phyloP scores from a whole-genome alignment of 2,113 vertebrate genomes.

The Dicrurus megarhynchus region DNA sequence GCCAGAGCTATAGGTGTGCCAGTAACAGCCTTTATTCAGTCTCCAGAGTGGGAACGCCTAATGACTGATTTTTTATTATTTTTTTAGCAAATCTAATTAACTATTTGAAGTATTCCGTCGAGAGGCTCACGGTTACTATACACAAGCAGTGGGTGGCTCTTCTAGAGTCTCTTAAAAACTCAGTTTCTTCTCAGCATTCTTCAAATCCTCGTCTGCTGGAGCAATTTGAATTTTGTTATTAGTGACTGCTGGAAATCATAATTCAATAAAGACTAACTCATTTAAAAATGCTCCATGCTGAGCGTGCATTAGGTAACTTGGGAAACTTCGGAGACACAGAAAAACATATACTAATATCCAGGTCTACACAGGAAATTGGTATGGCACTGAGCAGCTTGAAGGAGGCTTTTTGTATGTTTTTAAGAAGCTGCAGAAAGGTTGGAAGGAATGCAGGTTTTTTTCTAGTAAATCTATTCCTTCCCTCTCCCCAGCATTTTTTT shows the following conservation, averaged over 20 bases:
- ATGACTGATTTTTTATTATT: slow-evolving; percentile 64
- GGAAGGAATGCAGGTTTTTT: slow-evolving; percentile 45
- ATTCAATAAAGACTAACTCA: slow-evolving; percentile 94
- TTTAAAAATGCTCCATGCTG: slow-evolving; percentile 91
- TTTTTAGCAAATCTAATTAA: slow-evolving; percentile 79
- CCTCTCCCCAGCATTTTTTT: slow-evolving; percentile 23
- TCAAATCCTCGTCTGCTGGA: slow-evolving; percentile 83
- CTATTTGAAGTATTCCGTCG: slow-evolving; percentile 77
- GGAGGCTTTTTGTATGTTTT: slow-evolving; percentile 67
- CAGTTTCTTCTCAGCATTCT: slow-evolving; percentile 73
- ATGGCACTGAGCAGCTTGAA: slow-evolving; percentile 64
- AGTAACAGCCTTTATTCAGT: slow-evolving; percentile 56
- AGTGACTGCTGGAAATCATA: slow-evolving; percentile 91
- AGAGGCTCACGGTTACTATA: slow-evolving; percentile 67
- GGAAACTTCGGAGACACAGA: slow-evolving; percentile 69
- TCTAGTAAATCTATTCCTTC: slow-evolving; percentile 51
- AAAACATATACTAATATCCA: slow-evolving; percentile 62
- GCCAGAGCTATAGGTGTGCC: slow-evolving; percentile 47
- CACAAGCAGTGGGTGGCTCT: slow-evolving; percentile 73
- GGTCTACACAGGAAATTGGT: slow-evolving; percentile 71
- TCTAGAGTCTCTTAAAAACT: slow-evolving; percentile 73
- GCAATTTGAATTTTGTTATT: slow-evolving; percentile 97
- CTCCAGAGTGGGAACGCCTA: slow-evolving; percentile 65
- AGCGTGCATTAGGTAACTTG: slow-evolving; percentile 83
- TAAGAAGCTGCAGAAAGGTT: slow-evolving; percentile 61